phyloP scores from a whole-genome alignment of 2,113 vertebrate genomes.

The Lasiurus cinereus region DNA sequence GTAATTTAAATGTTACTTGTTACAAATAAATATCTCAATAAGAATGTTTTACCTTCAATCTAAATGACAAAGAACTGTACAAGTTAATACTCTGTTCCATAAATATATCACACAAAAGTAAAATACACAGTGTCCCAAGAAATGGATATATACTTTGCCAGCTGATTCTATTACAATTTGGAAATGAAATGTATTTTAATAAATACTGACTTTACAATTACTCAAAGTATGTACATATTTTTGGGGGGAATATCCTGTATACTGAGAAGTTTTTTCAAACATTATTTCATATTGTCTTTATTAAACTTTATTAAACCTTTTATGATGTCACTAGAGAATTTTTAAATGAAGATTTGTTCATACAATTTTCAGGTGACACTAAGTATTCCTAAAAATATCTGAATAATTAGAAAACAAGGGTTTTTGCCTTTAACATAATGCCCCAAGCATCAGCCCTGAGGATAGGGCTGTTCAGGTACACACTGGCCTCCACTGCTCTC shows the following conservation, averaged over 20 bases:
- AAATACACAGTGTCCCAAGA: neutral
- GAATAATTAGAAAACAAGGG: neutral
- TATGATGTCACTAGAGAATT: neutral
- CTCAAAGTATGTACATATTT: too few species aligned
- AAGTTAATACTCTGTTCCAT: neutral
- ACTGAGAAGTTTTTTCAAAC: constrained; percentile 10
- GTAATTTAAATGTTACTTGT: constrained; percentile 39
- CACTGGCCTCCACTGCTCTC: neutral
- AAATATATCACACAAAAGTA: constrained; percentile 7
- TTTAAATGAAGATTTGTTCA: constrained; percentile 51
- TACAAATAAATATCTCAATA: constrained; percentile 45
- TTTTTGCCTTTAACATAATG: neutral
- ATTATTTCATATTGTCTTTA: neutral
- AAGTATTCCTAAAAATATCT: neutral
- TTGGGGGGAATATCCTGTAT: neutral
- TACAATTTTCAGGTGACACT: neutral
- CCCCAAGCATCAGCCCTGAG: neutral
- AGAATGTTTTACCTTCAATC: constrained; percentile 33
- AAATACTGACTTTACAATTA: too few species aligned
- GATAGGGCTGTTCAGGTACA: neutral
- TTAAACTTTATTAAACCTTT: neutral
- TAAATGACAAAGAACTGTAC: neutral
- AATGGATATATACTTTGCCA: too few species aligned
- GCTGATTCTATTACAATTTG: too few species aligned
- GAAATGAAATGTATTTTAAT: too few species aligned